phyloP scores from a whole-genome alignment of 1,140 invertebrate genomes.

The Bombus huntii region DNA sequence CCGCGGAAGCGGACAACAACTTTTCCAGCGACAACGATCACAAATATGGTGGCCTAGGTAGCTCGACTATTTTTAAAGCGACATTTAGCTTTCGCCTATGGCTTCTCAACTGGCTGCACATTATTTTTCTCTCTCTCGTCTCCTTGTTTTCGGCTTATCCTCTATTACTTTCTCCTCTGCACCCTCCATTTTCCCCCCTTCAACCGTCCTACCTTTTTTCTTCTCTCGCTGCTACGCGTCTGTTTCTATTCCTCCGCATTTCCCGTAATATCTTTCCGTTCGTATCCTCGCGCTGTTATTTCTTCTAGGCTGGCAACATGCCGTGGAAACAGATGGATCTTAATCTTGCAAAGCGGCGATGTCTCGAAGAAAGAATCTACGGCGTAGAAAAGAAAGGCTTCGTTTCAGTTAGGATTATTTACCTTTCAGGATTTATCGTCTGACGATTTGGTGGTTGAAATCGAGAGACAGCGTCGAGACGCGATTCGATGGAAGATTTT shows the following conservation, averaged over 20 bases:
- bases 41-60: constrained; percentile 24
- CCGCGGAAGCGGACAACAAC: constrained; percentile 17
- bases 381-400: constrained; percentile 45
- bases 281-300: constrained; percentile 17
- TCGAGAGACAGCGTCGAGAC: not conserved
- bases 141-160: constrained; percentile 21
- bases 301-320: constrained; percentile 48
- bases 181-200: no score
- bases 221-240: not conserved
- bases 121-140: constrained; percentile 20
- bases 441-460: constrained; percentile 29
- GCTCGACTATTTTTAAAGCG: constrained; percentile 39
- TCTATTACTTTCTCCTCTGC: constrained; percentile 1
- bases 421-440: constrained; percentile 55
- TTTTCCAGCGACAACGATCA: constrained; percentile 17
- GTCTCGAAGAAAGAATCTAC: constrained; percentile 53
- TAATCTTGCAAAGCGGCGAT: constrained; percentile 46
- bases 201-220: not conserved
- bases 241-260: constrained; percentile 5
- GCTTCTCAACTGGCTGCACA: not conserved
- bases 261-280: constrained; percentile 26
- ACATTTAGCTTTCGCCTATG: constrained; percentile 17
- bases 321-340: constrained; percentile 50
- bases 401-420: constrained; percentile 53
- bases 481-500: not conserved